Evolutionary conservation across 2,797 vertebrate species (phyloP), one percentile per base, ranked within the genome.

Genomic region (Microctenopoma stevenorrisi): DNA sequence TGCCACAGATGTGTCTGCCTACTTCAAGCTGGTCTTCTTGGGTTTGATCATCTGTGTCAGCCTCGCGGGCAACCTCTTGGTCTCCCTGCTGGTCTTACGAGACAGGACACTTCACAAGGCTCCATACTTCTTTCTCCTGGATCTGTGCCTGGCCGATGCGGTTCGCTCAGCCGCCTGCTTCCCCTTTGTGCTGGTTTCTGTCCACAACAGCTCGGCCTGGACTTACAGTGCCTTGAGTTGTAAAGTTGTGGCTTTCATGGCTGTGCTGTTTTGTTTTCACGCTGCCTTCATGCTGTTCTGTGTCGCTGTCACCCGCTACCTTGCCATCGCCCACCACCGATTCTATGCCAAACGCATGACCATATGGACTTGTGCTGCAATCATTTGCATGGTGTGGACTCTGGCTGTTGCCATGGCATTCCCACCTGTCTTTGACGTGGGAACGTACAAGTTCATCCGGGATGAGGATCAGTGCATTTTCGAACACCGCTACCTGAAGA

Each of bases 341-440:
- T 96, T 96, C 92, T 96, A 96, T 42, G 94, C 95, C 90, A 96
- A 96, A 81, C 95, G 96, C 87, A 96, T 96, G 95, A 96, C 95
- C 83, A 94, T 96, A 89, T 96, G 96, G 95, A 96, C 96, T 87
- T 96, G 96, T 48, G 94, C 95, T 33, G 95, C 95, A 68, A 94
- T 96, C 82, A 94, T 96, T 74, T 96, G 95, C 93, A 96, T 96
- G 95, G 96, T 95, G 83, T 96, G 96, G 96, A 96, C 95, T 72
- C 90, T 96, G 84, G 96, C 96, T 7, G 95, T 96, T 9, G 95
- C 96, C 81, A 96, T 96, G 96, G 95, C 95, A 37, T 96, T 96
- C 86, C 96, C 96, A 13, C 95, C 95, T 0, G 95, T 96, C 84
- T 96, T 96, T 5, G 94, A 96, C 0, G 95, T 96, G 74, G 96